These are phyloP conservation scores for Nomada goodeniana DNA, from an alignment of 2,888 invertebrate genomes.

Conservation along the genomic window DNA sequence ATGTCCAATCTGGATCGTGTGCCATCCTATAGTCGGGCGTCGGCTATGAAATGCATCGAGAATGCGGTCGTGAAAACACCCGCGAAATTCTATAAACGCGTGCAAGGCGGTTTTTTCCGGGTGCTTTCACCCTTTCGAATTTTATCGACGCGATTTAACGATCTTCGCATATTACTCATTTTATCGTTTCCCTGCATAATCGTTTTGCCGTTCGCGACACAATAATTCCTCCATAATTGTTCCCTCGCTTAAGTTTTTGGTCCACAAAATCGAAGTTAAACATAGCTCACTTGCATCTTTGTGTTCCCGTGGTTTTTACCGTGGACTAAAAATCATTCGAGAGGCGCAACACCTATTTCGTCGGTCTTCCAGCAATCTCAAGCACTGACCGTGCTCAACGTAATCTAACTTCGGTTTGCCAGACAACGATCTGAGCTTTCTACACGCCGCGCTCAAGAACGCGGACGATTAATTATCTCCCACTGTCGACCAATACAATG, in stretches of 20 bases:
- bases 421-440: background rate
- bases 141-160: too few relatives aligned
- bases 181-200: too few relatives aligned
- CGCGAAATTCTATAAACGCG: background rate
- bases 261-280: too few relatives aligned
- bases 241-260: too few relatives aligned
- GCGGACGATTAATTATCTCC: background rate
- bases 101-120: background rate
- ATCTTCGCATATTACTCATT: too few relatives aligned
- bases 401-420: background rate
- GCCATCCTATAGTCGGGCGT: constrained; percentile 30
- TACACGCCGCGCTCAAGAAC: too few relatives aligned
- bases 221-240: too few relatives aligned
- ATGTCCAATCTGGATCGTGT: constrained; percentile 62
- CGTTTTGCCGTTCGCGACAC: too few relatives aligned
- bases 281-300: too few relatives aligned
- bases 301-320: background rate
- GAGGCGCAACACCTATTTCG: background rate
- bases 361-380: background rate
- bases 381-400: constrained; percentile 14
- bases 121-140: too few relatives aligned
- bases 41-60: constrained; percentile 35
- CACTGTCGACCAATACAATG: background rate
- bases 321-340: background rate
- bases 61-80: constrained; percentile 49